Conservation (phyloP, 64 coral and sea anemone genomes). For the Stichodactyla mertensii region DNA sequence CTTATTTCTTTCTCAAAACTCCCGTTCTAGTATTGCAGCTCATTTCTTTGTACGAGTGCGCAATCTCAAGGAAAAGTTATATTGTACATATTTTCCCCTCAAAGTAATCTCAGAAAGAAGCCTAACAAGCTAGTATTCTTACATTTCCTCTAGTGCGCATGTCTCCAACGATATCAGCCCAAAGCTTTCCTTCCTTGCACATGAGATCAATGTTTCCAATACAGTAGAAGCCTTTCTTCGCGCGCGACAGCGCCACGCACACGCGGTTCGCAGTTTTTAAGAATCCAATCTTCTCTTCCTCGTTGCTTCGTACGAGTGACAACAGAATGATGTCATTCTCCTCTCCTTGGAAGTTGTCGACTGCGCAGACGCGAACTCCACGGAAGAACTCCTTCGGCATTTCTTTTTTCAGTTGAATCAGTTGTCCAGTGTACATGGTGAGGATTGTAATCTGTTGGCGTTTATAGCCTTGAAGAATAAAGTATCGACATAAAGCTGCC, state of each 20-base stretch:
- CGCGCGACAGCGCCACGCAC: slow-evolving; percentile 88
- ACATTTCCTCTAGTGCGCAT: slow-evolving; percentile 28
- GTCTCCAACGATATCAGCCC: slow-evolving; percentile 48
- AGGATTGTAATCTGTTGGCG: slow-evolving; percentile 79
- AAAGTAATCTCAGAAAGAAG: too few species aligned
- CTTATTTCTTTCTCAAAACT: too few species aligned
- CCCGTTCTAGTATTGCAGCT: too few species aligned
- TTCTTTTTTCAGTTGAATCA: slow-evolving; percentile 62
- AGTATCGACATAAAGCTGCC: slow-evolving; percentile 79
- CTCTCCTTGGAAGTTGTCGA: slow-evolving; percentile 94
- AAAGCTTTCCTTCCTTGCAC: slow-evolving; percentile 49
- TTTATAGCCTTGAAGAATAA: slow-evolving; percentile 89
- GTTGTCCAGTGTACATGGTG: slow-evolving; percentile 94
- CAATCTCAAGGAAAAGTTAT: too few species aligned
- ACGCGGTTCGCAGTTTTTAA: slow-evolving; percentile 69
- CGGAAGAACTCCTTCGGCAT: slow-evolving; percentile 84
- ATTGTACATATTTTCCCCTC: too few species aligned
- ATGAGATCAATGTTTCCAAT: slow-evolving; percentile 78
- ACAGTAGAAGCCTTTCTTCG: slow-evolving; percentile 85
- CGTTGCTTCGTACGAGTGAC: slow-evolving; percentile 93
- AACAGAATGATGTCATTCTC: slow-evolving; percentile 94
- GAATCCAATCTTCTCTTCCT: slow-evolving; percentile 90
- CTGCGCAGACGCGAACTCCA: slow-evolving; percentile 77
- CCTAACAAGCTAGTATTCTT: background rate
- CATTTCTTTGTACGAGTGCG: too few species aligned